phyloP scores from a whole-genome alignment of 23 tunicate genomes.

The Botrylloides violaceus region DNA sequence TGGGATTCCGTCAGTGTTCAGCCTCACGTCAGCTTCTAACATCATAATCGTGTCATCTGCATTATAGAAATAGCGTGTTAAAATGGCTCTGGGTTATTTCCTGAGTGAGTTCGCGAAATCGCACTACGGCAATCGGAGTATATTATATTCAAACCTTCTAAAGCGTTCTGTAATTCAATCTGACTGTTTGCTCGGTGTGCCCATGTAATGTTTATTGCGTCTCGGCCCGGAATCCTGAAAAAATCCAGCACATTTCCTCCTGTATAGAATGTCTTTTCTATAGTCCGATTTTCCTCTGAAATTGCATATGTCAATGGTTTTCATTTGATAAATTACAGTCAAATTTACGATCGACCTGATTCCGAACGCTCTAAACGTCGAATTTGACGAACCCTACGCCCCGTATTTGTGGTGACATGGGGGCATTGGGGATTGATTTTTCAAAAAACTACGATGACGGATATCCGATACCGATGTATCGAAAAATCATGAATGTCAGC shows the following conservation, averaged over 20 bases:
- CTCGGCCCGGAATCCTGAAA: conserved; percentile 50
- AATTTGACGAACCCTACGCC: no score
- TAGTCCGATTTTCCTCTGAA: conserved; percentile 15
- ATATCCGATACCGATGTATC: no score
- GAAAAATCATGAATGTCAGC: no score
- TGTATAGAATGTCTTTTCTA: conserved; percentile 52
- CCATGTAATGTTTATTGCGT: conserved; percentile 80
- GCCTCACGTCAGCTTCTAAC: conserved; percentile 79
- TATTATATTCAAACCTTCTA: conserved; percentile 31
- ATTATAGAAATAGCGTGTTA: background rate
- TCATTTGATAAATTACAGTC: background rate
- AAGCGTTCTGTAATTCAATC: conserved; percentile 26
- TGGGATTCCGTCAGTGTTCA: conserved; percentile 33
- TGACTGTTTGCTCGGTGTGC: conserved; percentile 55
- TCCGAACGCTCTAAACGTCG: no score
- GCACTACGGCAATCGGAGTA: no score
- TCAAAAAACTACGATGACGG: no score
- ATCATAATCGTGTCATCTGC: conserved; percentile 58
- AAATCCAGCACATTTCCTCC: conserved; percentile 81
- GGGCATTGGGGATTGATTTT: no score
- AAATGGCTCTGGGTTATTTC: no score
- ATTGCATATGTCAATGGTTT: background rate
- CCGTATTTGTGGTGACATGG: no score
- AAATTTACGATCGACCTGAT: no score
- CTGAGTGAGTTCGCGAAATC: no score